A percentile compares a stretch with the other conserved stretches of the same genome.
Conservation (phyloP, 2,113 vertebrate species). For the Prinia subflava region DNA sequence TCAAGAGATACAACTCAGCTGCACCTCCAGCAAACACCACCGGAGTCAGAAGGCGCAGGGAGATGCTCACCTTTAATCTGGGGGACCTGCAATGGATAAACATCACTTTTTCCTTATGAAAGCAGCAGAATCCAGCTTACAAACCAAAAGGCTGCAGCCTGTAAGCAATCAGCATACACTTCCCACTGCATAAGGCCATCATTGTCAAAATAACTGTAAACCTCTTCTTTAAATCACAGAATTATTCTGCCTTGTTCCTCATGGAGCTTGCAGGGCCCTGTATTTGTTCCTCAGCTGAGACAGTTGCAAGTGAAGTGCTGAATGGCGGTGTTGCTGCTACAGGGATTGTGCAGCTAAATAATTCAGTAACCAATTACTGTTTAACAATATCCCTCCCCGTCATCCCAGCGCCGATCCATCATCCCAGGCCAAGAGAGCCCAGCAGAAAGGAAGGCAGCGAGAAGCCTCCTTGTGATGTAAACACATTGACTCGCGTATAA, state of each 20-base stretch:
- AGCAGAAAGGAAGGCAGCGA: not conserved
- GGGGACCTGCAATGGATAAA: not conserved
- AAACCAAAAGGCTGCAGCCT: not conserved
- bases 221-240: not conserved
- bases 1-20: too few relatives aligned
- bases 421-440: not conserved
- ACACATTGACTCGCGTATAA: not conserved
- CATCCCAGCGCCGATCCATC: not conserved
- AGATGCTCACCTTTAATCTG: not conserved
- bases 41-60: not conserved
- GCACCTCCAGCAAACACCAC: not conserved
- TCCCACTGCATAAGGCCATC: not conserved
- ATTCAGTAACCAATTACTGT: constrained; percentile 56
- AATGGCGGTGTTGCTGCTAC: not conserved
- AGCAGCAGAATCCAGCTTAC: not conserved
- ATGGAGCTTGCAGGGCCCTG: not conserved
- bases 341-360: constrained; percentile 43
- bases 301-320: not conserved
- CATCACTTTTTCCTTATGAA: not conserved
- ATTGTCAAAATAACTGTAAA: not conserved
- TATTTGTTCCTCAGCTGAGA: constrained; percentile 12
- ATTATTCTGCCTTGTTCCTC: not conserved
- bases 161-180: not conserved
- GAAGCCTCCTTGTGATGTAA: not conserved
- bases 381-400: constrained; percentile 14